phyloP scores from a whole-genome alignment of 2,888 invertebrate genomes.

The Campoplex nolae region DNA sequence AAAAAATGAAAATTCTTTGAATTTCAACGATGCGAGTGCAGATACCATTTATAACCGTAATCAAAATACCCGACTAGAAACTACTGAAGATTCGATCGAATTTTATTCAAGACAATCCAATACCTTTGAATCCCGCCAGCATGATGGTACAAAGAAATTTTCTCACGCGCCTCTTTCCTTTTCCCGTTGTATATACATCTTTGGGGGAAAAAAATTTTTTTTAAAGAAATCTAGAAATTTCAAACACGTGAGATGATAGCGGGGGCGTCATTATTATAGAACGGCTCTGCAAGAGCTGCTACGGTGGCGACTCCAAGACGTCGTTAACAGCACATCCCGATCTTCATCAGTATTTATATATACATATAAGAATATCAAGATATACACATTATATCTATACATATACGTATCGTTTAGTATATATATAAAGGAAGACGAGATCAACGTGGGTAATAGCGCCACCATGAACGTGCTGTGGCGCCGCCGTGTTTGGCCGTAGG shows the following conservation, averaged over 20 bases:
- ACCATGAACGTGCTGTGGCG: slow-evolving; percentile 66
- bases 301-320: slow-evolving; percentile 42
- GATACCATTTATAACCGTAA: too few relatives aligned
- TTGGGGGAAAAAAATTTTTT: neutral
- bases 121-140: neutral
- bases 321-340: slow-evolving; percentile 39
- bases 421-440: slow-evolving; percentile 15
- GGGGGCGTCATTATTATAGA: slow-evolving; percentile 54
- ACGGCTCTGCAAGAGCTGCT: neutral
- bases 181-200: slow-evolving; percentile 17
- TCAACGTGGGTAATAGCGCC: slow-evolving; percentile 67
- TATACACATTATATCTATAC: neutral
- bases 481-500: slow-evolving; percentile 64
- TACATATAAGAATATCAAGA: slow-evolving; percentile 10
- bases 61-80: too few relatives aligned
- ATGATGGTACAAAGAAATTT: neutral
- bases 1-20: too few relatives aligned
- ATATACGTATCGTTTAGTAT: slow-evolving; percentile 8
- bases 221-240: slow-evolving; percentile 7
- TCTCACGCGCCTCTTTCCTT: slow-evolving; percentile 22
- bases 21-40: neutral
- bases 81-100: too few relatives aligned
- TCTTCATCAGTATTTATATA: slow-evolving; percentile 38
- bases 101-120: too few relatives aligned
- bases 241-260: slow-evolving; percentile 49